Evolutionary conservation across 2,888 invertebrate species (phyloP).

Genomic region (Zhuqinia jingwanae): DNA sequence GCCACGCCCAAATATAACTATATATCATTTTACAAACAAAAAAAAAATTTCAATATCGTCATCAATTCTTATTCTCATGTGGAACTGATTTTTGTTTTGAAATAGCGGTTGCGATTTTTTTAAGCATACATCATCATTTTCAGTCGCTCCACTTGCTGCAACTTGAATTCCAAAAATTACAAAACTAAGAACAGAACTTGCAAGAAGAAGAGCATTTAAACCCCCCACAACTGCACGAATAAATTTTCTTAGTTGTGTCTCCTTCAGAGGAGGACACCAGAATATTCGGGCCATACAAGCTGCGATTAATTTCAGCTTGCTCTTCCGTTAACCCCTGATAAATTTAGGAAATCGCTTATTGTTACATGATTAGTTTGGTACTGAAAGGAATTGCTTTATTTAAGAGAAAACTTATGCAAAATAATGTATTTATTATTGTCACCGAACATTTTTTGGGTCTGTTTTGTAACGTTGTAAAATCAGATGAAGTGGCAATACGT

Average conservation of each 20-base stretch:
- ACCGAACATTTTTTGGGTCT: constrained; percentile 45
- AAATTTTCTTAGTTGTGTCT: constrained; percentile 83
- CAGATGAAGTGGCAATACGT: constrained; percentile 73
- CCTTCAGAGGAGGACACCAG: constrained; percentile 82
- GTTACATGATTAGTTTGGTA: too few relatives aligned
- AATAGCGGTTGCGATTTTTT: neutral
- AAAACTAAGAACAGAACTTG: constrained; percentile 81
- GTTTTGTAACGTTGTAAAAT: constrained; percentile 65
- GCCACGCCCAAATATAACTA: constrained; percentile 76
- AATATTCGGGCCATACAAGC: constrained; percentile 81
- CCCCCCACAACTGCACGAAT: constrained; percentile 83
- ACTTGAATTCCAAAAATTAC: constrained; percentile 81
- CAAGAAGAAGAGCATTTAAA: constrained; percentile 82
- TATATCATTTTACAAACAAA: too few relatives aligned
- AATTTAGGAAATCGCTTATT: too few relatives aligned
- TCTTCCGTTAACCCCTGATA: constrained; percentile 81
- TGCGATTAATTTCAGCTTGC: constrained; percentile 81
- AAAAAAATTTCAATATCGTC: too few relatives aligned
- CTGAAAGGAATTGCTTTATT: neutral
- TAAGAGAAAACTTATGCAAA: too few relatives aligned
- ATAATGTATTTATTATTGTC: too few relatives aligned
- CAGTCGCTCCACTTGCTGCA: constrained; percentile 81
- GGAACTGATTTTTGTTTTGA: too few relatives aligned
- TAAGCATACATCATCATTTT: constrained; percentile 82
- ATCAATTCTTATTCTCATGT: too few relatives aligned